Evolutionary conservation across 2,888 invertebrate species (phyloP).

Genomic region (Cryptophagus acutangulus): DNA sequence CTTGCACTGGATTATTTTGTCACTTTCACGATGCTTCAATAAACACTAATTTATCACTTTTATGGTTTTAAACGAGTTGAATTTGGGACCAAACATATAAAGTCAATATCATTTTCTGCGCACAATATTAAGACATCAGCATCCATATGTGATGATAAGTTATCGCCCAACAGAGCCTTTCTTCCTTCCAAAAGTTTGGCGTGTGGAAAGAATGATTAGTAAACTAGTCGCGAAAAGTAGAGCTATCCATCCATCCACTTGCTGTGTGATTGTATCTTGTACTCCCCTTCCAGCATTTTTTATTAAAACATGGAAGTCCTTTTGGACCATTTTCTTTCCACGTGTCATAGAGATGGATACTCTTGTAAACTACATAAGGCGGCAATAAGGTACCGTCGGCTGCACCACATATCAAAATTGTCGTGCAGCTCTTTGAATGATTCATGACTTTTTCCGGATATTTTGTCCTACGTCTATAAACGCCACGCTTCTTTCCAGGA

Average conservation of each 20-base stretch:
- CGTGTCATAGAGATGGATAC: conserved; percentile 16
- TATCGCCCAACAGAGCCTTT: conserved; percentile 20
- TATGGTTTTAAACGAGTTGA: conserved; percentile 12
- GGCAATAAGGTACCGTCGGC: conserved; percentile 38
- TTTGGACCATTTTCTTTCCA: conserved; percentile 11
- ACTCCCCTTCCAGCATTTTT: neutral
- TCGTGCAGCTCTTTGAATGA: conserved; percentile 24
- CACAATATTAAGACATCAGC: conserved; percentile 12
- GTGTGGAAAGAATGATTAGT: conserved; percentile 17
- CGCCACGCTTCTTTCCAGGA: conserved; percentile 25
- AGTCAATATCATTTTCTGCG: conserved; percentile 12
- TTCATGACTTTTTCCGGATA: conserved; percentile 19
- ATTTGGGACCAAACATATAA: conserved; percentile 16
- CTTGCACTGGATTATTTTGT: too few relatives aligned
- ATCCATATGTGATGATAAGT: conserved; percentile 18
- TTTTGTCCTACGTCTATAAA: conserved; percentile 17
- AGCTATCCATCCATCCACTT: conserved; percentile 11
- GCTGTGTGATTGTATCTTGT: neutral
- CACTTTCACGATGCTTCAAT: too few relatives aligned
- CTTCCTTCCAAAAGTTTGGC: conserved; percentile 15
- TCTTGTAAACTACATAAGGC: conserved; percentile 39
- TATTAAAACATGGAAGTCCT: neutral
- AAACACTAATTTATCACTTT: too few relatives aligned
- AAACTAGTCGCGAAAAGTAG: conserved; percentile 21
- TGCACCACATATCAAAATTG: conserved; percentile 39